A percentile compares a stretch with the other conserved stretches of the same genome.
Conservation (phyloP, 2,797 vertebrate species). For the Silurus aristotelis region DNA sequence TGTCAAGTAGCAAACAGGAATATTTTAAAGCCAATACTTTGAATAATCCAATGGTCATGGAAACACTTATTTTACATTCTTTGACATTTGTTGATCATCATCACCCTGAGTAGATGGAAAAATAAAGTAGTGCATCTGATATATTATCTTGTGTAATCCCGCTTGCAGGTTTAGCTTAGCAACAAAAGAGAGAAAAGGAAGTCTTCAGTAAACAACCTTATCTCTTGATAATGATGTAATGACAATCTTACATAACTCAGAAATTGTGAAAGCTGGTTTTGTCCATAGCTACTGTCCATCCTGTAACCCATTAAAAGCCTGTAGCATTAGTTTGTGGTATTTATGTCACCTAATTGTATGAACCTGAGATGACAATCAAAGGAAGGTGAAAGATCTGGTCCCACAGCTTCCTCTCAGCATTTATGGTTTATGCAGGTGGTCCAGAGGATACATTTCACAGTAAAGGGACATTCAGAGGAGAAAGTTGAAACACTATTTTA, state of each 20-base stretch:
- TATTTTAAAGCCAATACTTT: background rate
- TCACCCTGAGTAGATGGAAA: background rate
- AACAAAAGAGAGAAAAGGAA: constrained; percentile 18
- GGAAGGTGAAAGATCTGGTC: constrained; percentile 78
- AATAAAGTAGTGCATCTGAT: background rate
- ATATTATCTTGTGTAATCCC: constrained; percentile 15
- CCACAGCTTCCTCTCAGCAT: constrained; percentile 70
- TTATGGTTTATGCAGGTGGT: constrained; percentile 68
- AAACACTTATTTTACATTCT: constrained; percentile 20
- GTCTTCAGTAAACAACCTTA: constrained; percentile 14
- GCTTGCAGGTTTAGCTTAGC: constrained; percentile 35
- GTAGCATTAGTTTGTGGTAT: constrained; percentile 14
- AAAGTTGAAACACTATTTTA: background rate
- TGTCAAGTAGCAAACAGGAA: constrained; percentile 31
- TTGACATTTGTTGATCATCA: background rate
- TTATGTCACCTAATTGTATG: constrained; percentile 62
- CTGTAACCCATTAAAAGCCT: background rate
- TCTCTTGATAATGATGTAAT: constrained; percentile 32
- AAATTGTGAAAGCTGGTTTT: background rate
- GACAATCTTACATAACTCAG: constrained; percentile 20
- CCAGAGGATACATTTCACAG: background rate
- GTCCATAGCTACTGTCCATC: background rate
- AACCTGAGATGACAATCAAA: constrained; percentile 72
- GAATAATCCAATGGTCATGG: background rate
- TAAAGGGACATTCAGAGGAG: background rate